Evolutionary conservation across 2,888 invertebrate genomes (phyloP).

Genomic region (Tiliacea aurago): DNA sequence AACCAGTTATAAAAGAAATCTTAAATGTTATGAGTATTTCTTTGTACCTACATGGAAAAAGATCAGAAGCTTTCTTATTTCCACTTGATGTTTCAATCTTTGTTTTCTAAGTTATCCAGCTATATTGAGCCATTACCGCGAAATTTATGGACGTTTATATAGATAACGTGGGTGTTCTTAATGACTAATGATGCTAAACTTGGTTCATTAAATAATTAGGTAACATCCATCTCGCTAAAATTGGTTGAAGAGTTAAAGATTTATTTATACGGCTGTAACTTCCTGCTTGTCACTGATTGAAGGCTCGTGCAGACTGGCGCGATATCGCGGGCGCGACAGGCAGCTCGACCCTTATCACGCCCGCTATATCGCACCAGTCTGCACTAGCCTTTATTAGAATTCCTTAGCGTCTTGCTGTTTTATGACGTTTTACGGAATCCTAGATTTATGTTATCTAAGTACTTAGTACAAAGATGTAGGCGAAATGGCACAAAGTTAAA

Average conservation of each 20-base stretch:
- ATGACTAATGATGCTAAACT: slow-evolving; percentile 30
- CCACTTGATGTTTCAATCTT: slow-evolving; percentile 6
- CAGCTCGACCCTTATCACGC: too few species aligned
- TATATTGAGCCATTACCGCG: slow-evolving; percentile 18
- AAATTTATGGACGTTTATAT: slow-evolving; percentile 14
- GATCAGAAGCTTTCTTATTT: slow-evolving; percentile 4
- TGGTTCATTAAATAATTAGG: slow-evolving; percentile 9
- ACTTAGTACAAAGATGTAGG: too few species aligned
- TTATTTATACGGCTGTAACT: background rate
- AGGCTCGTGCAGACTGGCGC: too few species aligned
- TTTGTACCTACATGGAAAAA: background rate
- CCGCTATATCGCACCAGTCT: too few species aligned
- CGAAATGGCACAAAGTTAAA: too few species aligned
- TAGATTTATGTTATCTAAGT: background rate
- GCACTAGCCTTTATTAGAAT: background rate
- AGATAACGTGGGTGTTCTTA: background rate
- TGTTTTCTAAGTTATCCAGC: background rate
- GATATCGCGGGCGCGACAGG: too few species aligned
- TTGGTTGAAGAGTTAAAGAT: background rate
- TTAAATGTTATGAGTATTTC: background rate
- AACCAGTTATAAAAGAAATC: slow-evolving; percentile 18
- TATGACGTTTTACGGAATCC: too few species aligned
- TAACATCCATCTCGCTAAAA: background rate
- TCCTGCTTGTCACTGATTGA: background rate
- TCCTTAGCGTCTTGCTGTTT: background rate